Evolutionary conservation across 2,113 vertebrate species (phyloP).

Genomic region (Solea solea): DNA sequence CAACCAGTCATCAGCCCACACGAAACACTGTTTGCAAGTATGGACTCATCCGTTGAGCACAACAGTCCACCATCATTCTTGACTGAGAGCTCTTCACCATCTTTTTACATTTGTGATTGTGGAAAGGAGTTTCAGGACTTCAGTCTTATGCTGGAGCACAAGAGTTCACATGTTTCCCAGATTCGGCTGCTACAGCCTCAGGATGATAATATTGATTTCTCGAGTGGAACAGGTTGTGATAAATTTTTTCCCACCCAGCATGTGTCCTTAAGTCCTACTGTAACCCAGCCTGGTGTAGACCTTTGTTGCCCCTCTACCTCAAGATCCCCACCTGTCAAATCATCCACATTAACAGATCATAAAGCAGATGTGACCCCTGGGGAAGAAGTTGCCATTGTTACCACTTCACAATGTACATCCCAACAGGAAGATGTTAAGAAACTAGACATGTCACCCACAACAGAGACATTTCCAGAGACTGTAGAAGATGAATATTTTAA

Average conservation of each 20-base stretch:
- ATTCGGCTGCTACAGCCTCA: constrained; percentile 34
- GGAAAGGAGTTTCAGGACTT: constrained; percentile 76
- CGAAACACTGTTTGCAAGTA: constrained; percentile 44
- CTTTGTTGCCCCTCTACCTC: constrained; percentile 51
- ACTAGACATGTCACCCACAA: constrained; percentile 10
- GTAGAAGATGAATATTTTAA: constrained; percentile 28
- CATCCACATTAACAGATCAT: constrained; percentile 19
- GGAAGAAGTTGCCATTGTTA: constrained; percentile 36
- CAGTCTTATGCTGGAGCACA: constrained; percentile 72
- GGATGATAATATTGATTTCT: constrained; percentile 24
- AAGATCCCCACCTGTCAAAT: constrained; percentile 40
- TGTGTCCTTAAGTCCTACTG: constrained; percentile 17
- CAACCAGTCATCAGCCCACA: constrained; percentile 29
- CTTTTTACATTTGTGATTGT: constrained; percentile 74
- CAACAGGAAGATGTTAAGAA: constrained; percentile 33
- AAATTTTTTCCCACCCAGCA: constrained; percentile 17
- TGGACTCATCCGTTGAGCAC: constrained; percentile 59
- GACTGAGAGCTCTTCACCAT: constrained; percentile 44
- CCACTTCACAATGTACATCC: constrained; percentile 27
- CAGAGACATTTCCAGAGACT: constrained; percentile 22
- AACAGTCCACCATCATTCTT: constrained; percentile 4
- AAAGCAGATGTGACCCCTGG: constrained; percentile 34
- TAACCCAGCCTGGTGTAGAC: constrained; percentile 32
- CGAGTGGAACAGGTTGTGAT: constrained; percentile 3
- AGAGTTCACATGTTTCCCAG: constrained; percentile 61